These are phyloP conservation scores for Heterodera filipjevi DNA, from an alignment of 2,888 invertebrate species.

Conservation along the genomic window DNA sequence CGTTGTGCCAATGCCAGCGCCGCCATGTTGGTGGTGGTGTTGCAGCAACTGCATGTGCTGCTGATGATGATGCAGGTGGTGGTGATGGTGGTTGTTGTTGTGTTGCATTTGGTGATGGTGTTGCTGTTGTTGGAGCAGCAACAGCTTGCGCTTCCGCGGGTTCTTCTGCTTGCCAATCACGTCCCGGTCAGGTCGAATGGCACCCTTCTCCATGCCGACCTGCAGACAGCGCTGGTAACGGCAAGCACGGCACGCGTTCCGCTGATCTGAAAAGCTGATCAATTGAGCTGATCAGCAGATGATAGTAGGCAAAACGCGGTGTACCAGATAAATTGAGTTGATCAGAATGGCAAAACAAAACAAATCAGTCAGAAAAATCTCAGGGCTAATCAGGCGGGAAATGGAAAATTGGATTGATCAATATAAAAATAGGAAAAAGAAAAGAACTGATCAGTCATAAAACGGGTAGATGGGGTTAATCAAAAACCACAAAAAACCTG, in stretches of 20 bases:
- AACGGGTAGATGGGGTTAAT: too few species aligned
- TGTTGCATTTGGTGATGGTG: neutral
- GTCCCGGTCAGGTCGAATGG: slow-evolving; percentile 63
- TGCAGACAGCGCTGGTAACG: slow-evolving; percentile 61
- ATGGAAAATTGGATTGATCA: too few species aligned
- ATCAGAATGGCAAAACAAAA: too few species aligned
- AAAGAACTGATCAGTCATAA: too few species aligned
- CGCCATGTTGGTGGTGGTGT: neutral
- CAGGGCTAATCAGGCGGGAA: too few species aligned
- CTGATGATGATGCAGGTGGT: slow-evolving; percentile 56
- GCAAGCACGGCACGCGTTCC: slow-evolving; percentile 62
- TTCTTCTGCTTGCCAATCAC: slow-evolving; percentile 64
- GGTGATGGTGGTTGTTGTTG: neutral
- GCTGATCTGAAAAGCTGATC: slow-evolving; percentile 50
- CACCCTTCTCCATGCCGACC: slow-evolving; percentile 64
- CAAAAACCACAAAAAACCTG: too few species aligned
- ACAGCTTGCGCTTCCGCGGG: slow-evolving; percentile 57
- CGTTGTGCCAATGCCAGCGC: neutral
- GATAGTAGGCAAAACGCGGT: too few species aligned
- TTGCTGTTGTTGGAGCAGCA: slow-evolving; percentile 13
- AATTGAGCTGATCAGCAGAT: neutral
- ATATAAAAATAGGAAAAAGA: too few species aligned
- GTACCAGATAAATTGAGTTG: neutral
- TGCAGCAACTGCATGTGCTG: slow-evolving; percentile 51
- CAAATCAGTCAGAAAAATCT: too few species aligned